Base-by-base conservation (phyloP, 2,888 invertebrate genomes). In the Mythimna lalbum region DNA sequence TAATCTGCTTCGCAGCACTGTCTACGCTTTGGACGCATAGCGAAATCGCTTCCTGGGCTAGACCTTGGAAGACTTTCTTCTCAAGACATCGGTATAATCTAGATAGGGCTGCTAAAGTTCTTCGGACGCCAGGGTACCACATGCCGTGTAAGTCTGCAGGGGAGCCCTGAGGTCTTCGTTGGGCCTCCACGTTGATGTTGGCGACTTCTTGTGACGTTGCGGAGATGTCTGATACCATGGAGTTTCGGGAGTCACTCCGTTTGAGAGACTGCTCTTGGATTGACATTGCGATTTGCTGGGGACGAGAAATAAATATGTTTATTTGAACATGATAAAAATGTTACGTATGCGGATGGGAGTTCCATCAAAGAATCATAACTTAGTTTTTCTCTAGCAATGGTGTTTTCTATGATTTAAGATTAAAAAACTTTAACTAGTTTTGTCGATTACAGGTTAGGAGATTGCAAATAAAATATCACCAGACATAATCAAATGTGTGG, bases 81-180 rank as follows among this genome's bases (percentile, higher is more conserved):
- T 99, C 99, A 14, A 99, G 97, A 90, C 99, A 99, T 63, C 99
- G 97, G 84, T 95, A 94, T 0, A 95, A 96, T 75, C 99, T 97
- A 0, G 99, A 99, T 5, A 99, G 96, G 78, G 99, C 99, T 27
- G 99, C 98, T 23, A 99, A 94, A 0, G 99, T 99, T 57, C 99
- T 96, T 23, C 99, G 96, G 0, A 99, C 99, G 0, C 99, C 99
- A 0, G 99, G 99, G 93, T 99, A 99, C 99, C 99, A 99, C 99
- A 99, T 99, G 36, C 99, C 99, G 93, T 99, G 99, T 47, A 99
- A 96, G 96, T 99, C 99, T 0, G 99, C 99, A 0, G 99, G 98
- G 0, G 98, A 98, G 89, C 97, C 97, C 12, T 89, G 92, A 19
- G 95, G 86, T 73, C 94, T 63, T 1, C 93, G 76, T 52, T 93